Base-by-base conservation (phyloP, 1,140 invertebrate species). In the Lucilia sericata region DNA sequence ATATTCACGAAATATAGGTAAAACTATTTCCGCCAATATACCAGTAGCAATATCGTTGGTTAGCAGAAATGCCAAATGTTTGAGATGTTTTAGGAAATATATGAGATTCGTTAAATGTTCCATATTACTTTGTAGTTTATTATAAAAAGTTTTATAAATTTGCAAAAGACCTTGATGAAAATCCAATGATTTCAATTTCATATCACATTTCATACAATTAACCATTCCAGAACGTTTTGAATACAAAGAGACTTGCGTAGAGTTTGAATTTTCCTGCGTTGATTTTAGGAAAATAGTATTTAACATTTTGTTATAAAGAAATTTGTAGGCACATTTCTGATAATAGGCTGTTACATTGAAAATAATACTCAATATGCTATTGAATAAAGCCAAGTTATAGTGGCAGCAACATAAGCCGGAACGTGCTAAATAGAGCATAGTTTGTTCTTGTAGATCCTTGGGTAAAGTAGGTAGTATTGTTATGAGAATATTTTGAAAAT, bases 241-340 rank as follows among this genome's bases (percentile, higher is more conserved):
- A 55, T 49, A 10, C 30, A 8, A 12, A 49, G 17, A 21, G 9
- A n/a, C 17, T 84, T 17, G 13, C 0, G 30, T n/a, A 78, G 25
- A 13, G 60, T 65, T 34, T 60, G 86, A 19, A 87, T n/a, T 78
- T 7, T 80, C 42, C n/a, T 12, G 17, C 1, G 47, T 42, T 13
- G n/a, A 49, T 51, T 49, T 80, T 25, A 80, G 83, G 30, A 90
- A 90, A 17, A 90, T 86, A 0, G 89, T 88, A 74, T 88, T 84
- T 17, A 90, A 78, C 30, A 90, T 85, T 12, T 88, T 87, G 30
- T 87, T 87, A 36, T 90, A 87, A 0, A 90, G 76, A 82, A 90
- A 90, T 36, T 90, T 90, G 25, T 90, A 90, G 36, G 87, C 86
- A 17, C 85, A 88, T 74, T 89, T 90, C n/a, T 88, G 89, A 83